Evolutionary conservation across 2,888 invertebrate species (phyloP).

Genomic region (Argyresthia albistria): DNA sequence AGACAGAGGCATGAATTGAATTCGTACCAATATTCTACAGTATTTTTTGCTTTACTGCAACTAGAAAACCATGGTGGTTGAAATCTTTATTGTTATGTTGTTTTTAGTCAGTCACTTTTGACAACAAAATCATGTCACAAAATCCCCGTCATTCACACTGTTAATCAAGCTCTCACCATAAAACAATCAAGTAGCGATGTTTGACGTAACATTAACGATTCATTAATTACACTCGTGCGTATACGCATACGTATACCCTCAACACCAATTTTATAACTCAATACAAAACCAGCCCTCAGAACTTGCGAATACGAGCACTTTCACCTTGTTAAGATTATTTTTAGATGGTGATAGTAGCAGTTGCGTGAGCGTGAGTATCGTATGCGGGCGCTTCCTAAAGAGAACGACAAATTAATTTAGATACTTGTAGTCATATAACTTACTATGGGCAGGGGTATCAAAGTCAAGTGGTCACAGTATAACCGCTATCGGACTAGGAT

Average conservation of each 20-base stretch:
- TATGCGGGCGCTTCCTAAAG: neutral
- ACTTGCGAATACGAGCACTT: neutral
- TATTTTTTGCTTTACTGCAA: too few species aligned
- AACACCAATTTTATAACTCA: neutral
- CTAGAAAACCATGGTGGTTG: too few species aligned
- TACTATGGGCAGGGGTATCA: too few species aligned
- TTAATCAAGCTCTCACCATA: slow-evolving; percentile 20
- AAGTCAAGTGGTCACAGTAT: too few species aligned
- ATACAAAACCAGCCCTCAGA: neutral
- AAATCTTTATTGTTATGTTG: too few species aligned
- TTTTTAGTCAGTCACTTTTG: too few species aligned
- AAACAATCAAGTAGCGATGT: slow-evolving; percentile 39
- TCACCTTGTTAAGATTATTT: neutral
- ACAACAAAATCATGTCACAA: neutral
- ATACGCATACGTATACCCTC: neutral
- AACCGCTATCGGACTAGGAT: too few species aligned
- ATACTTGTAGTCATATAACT: too few species aligned
- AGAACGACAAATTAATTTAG: too few species aligned
- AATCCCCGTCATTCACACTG: neutral
- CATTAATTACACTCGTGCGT: slow-evolving; percentile 51
- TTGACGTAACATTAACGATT: slow-evolving; percentile 48
- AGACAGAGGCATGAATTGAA: too few species aligned
- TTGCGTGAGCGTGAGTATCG: slow-evolving; percentile 1
- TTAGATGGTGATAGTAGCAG: neutral
- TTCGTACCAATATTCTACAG: too few species aligned